Base-by-base conservation (phyloP, 2,113 vertebrate species). In the Oceanites oceanicus region DNA sequence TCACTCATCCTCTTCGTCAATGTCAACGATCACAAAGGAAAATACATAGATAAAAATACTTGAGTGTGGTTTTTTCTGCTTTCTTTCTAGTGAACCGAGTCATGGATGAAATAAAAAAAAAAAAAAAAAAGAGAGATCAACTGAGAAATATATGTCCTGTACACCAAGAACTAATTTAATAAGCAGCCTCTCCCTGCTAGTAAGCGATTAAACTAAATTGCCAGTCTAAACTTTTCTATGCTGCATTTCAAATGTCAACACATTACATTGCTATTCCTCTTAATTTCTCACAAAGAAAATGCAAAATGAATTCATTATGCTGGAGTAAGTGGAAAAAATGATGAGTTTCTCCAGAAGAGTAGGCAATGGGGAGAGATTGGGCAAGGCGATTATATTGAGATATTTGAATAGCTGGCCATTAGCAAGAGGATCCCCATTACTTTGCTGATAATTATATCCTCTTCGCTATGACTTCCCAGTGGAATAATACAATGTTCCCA, bases 331-430 rank as follows among this genome's bases (percentile, higher is more conserved):
- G 97, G 98, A 97, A 98, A 98, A 98, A 98, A 98, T 97, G 97
- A 98, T 98, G 98, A 98, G 97, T 98, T 98, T 98, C 97, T 98
- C 97, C 95, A 97, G 96, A 98, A 98, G 97, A 98, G 98, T 98
- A 98, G 98, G 97, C 98, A 98, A 98, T 45, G 83, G 98, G 98
- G 98, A 98, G 98, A 98, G 97, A 98, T 98, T 98, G 98, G 97
- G 95, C 96, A 95, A 95, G 97, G 95, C 89, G 98, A 98, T 98
- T 98, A 98, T 98, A 97, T 98, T 98, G 98, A 98, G 98, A 98
- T 98, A 98, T 98, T 98, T 98, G 98, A 98, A 98, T 98, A 98
- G 98, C 98, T 98, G 97, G 97, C 97, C 98, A 98, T 98, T 98
- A 98, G 97, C 97, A 97, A 97, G 97, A 98, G 97, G 97, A 97